Percentiles rank a stretch among this genome's conserved stretches.
These are phyloP conservation scores for Anolis apletophallus DNA, from an alignment of 2,797 vertebrate species.

Conservation along the genomic window DNA sequence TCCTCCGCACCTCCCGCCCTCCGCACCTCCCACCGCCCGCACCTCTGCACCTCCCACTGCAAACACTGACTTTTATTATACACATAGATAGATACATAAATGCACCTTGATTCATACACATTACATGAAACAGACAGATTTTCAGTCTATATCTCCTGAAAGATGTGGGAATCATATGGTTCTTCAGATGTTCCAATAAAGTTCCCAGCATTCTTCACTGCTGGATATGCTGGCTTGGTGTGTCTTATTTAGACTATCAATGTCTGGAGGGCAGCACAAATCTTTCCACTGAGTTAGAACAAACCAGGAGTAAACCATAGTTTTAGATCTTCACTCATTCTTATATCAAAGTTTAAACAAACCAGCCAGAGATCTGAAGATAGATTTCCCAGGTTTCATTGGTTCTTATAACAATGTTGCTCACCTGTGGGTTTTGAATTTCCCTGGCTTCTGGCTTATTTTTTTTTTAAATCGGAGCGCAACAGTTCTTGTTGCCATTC, in stretches of 20 bases:
- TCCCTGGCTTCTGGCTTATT: constrained; percentile 33
- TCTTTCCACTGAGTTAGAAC: background rate
- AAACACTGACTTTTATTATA: no score
- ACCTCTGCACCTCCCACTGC: no score
- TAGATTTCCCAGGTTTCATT: background rate
- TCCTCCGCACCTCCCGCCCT: no score
- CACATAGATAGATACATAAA: no score
- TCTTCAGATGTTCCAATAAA: no score
- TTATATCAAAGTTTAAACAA: background rate
- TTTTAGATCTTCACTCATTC: background rate
- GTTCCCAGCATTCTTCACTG: no score
- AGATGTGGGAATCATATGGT: no score
- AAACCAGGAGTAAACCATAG: background rate
- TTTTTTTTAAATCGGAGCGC: constrained; percentile 46
- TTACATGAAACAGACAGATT: background rate
- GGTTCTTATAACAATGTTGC: background rate
- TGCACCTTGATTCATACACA: no score
- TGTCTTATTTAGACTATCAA: no score
- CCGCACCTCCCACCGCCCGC: no score
- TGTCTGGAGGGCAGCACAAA: no score
- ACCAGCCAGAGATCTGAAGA: background rate
- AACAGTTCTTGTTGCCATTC: constrained; percentile 44
- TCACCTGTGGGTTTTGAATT: background rate
- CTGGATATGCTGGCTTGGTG: no score
- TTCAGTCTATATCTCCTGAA: background rate